Evolutionary conservation across 2,113 vertebrate species (phyloP).

Genomic region (Hyaena hyaena): DNA sequence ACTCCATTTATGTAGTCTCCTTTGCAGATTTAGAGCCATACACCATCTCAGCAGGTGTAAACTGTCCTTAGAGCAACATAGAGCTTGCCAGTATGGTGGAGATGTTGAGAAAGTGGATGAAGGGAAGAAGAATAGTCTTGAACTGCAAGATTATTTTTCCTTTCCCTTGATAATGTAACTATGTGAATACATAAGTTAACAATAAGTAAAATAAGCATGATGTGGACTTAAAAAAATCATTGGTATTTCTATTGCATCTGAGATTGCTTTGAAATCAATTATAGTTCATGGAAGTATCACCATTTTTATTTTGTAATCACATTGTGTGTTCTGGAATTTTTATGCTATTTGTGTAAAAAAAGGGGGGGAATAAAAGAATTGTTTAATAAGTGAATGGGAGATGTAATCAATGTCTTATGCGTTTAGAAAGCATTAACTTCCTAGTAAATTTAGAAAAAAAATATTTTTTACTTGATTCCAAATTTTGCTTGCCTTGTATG

Average conservation of each 20-base stretch:
- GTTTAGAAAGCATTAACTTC: constrained; percentile 40
- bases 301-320: constrained; percentile 21
- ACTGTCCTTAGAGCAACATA: neutral
- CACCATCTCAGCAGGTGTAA: neutral
- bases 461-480: constrained; percentile 16
- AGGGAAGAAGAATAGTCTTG: neutral
- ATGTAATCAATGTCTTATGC: neutral
- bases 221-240: neutral
- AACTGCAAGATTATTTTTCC: neutral
- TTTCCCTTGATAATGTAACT: constrained; percentile 27
- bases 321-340: neutral
- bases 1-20: neutral
- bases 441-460: neutral
- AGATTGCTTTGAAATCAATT: constrained; percentile 20
- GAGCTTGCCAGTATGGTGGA: neutral
- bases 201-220: neutral
- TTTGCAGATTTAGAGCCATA: neutral
- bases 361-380: neutral
- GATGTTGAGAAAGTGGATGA: neutral
- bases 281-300: neutral
- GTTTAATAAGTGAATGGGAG: neutral
- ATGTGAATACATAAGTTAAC: neutral
- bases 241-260: neutral
- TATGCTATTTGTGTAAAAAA: neutral
- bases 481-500: neutral